Evolutionary conservation across 2,113 vertebrate species (phyloP).

Genomic region (Salvelinus namaycush): DNA sequence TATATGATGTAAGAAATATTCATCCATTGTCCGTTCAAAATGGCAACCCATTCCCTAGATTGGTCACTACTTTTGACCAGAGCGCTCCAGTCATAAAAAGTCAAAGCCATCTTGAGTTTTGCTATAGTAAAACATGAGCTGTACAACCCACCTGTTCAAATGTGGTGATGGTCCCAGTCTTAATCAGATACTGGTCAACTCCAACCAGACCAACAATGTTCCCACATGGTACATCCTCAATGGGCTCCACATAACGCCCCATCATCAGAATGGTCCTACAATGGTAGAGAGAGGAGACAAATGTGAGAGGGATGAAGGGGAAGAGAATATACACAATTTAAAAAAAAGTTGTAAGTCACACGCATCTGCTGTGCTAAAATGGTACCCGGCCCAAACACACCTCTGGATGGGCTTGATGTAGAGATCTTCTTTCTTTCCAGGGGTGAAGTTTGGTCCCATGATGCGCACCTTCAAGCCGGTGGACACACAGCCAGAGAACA

Average conservation of each 20-base stretch:
- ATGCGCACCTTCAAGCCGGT: slow-evolving; percentile 86
- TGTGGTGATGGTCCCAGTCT: slow-evolving; percentile 88
- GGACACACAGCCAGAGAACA: slow-evolving; percentile 84
- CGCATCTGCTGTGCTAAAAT: not conserved
- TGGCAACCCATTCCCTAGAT: not conserved
- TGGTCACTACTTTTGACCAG: not conserved
- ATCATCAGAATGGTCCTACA: slow-evolving; percentile 87
- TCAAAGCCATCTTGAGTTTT: too few species aligned
- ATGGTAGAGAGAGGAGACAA: too few species aligned
- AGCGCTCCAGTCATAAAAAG: too few species aligned
- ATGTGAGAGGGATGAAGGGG: not conserved
- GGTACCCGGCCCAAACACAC: slow-evolving; percentile 46
- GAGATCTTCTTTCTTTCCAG: slow-evolving; percentile 86
- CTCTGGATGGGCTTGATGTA: slow-evolving; percentile 89
- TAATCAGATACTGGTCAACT: slow-evolving; percentile 84
- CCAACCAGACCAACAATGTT: slow-evolving; percentile 87
- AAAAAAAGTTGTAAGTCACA: not conserved
- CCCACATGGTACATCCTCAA: slow-evolving; percentile 85
- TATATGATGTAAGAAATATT: too few species aligned
- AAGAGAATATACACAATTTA: not conserved
- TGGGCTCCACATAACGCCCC: slow-evolving; percentile 86
- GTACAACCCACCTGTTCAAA: slow-evolving; percentile 57
- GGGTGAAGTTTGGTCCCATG: slow-evolving; percentile 87
- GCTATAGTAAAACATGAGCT: not conserved
- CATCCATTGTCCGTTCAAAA: too few species aligned